A percentile compares a stretch with the other conserved stretches of the same genome.
Evolutionary conservation across 1,140 invertebrate species (phyloP).

Genomic region (Leptoteleia sp.): DNA sequence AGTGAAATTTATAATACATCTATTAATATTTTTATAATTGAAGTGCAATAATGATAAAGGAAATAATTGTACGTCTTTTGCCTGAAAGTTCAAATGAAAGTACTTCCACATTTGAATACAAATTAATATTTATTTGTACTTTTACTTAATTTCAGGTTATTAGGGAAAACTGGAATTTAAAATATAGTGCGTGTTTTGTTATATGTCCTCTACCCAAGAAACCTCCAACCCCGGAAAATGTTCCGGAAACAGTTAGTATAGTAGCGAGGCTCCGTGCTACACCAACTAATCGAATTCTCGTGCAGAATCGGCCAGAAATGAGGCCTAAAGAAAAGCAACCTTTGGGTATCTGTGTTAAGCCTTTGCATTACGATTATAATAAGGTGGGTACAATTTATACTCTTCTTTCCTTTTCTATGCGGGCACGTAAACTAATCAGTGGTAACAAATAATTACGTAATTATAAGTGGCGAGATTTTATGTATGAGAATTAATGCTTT

Average conservation of each 20-base stretch:
- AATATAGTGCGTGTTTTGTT: slow-evolving; percentile 95
- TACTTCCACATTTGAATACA: no score
- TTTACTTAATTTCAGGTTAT: slow-evolving; percentile 84
- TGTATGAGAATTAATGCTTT: no score
- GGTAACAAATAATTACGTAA: no score
- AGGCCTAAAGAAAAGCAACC: slow-evolving; percentile 77
- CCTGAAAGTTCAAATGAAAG: no score
- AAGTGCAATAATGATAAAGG: no score
- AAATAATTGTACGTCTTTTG: no score
- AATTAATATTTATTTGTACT: background rate
- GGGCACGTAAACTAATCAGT: no score
- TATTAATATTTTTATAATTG: no score
- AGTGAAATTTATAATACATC: no score
- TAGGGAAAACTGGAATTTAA: slow-evolving; percentile 95
- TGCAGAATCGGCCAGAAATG: slow-evolving; percentile 81
- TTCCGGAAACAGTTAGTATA: slow-evolving; percentile 85
- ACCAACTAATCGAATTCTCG: slow-evolving; percentile 84
- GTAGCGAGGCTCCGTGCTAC: slow-evolving; percentile 82
- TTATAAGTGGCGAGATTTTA: no score
- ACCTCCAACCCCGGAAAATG: slow-evolving; percentile 70
- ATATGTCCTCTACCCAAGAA: slow-evolving; percentile 87
- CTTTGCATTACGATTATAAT: slow-evolving; percentile 94
- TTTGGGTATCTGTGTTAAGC: slow-evolving; percentile 95
- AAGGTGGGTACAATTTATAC: slow-evolving; percentile 78
- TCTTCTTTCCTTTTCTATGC: background rate